Evolutionary conservation across 2,888 invertebrate genomes (phyloP).

Genomic region (Acronicta psi): DNA sequence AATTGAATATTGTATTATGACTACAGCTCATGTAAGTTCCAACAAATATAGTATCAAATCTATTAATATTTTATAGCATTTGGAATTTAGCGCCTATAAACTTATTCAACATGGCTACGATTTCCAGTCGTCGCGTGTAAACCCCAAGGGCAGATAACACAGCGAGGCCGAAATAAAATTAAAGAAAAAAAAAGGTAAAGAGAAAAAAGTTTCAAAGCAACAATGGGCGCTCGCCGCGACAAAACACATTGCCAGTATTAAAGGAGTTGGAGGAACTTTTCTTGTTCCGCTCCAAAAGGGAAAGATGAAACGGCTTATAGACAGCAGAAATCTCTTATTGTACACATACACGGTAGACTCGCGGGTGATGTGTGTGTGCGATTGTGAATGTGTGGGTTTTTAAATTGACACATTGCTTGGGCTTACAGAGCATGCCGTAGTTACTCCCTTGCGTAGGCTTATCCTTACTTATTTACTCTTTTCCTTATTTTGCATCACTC

Average conservation of each 20-base stretch:
- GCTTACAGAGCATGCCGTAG: conserved; percentile 9
- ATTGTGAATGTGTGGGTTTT: conserved; percentile 12
- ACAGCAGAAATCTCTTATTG: conserved; percentile 61
- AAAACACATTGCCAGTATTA: conserved; percentile 83
- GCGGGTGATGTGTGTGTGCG: conserved; percentile 27
- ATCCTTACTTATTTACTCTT: conserved; percentile 12
- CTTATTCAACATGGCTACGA: conserved; percentile 52
- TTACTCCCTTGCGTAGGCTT: conserved; percentile 2
- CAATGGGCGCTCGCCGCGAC: conserved; percentile 81
- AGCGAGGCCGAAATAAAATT: conserved; percentile 79
- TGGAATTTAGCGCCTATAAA: conserved; percentile 51
- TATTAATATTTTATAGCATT: conserved; percentile 46
- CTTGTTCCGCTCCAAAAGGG: conserved; percentile 55
- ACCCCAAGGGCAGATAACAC: conserved; percentile 70
- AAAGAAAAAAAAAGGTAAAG: conserved; percentile 77
- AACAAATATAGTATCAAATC: conserved; percentile 44
- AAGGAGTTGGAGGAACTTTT: conserved; percentile 56
- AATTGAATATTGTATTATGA: neutral
- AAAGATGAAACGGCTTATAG: conserved; percentile 57
- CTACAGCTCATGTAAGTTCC: conserved; percentile 10
- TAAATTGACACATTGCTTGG: conserved; percentile 42
- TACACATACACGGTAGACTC: conserved; percentile 26
- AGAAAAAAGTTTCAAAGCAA: conserved; percentile 78
- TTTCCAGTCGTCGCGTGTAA: conserved; percentile 61
- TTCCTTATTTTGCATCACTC: conserved; percentile 18